These are phyloP conservation scores for Tychaedon coryphoeus DNA, from an alignment of 2,113 vertebrate species.

Conservation along the genomic window DNA sequence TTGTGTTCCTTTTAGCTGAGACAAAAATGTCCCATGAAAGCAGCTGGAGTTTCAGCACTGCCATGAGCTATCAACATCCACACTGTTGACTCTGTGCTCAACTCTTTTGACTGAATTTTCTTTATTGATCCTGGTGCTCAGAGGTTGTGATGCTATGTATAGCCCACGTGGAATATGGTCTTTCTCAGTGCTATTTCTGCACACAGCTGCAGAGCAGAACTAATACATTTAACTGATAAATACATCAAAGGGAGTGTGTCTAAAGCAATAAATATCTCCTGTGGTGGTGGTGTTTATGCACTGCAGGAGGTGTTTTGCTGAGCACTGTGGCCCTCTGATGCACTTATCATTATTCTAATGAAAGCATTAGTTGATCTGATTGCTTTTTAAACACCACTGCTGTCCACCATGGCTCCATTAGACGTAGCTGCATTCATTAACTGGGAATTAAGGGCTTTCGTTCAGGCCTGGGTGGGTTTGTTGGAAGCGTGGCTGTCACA, in stretches of 20 bases:
- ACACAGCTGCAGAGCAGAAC: slow-evolving; percentile 59
- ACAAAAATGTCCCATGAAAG: not conserved
- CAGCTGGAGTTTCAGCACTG: not conserved
- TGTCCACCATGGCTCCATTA: slow-evolving; percentile 12
- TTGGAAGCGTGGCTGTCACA: not conserved
- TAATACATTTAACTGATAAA: slow-evolving; percentile 71
- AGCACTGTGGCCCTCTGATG: slow-evolving; percentile 55
- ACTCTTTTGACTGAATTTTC: not conserved
- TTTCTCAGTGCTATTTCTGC: slow-evolving; percentile 41
- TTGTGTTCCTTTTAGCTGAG: not conserved
- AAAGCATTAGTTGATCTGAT: slow-evolving; percentile 62
- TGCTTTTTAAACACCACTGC: slow-evolving; percentile 54
- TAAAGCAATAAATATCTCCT: slow-evolving; percentile 68
- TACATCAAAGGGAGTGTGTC: slow-evolving; percentile 68
- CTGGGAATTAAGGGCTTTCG: not conserved
- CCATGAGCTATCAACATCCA: not conserved
- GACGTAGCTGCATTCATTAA: not conserved
- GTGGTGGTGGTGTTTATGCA: slow-evolving; percentile 51
- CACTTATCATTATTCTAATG: slow-evolving; percentile 59
- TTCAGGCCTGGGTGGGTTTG: not conserved
- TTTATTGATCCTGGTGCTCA: not conserved
- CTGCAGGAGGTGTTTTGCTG: slow-evolving; percentile 39
- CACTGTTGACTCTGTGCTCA: not conserved
- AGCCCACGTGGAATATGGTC: slow-evolving; percentile 12
- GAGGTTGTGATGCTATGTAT: not conserved